Base-by-base conservation (phyloP, 2,888 invertebrate species). In the Alloplasta piceator region DNA sequence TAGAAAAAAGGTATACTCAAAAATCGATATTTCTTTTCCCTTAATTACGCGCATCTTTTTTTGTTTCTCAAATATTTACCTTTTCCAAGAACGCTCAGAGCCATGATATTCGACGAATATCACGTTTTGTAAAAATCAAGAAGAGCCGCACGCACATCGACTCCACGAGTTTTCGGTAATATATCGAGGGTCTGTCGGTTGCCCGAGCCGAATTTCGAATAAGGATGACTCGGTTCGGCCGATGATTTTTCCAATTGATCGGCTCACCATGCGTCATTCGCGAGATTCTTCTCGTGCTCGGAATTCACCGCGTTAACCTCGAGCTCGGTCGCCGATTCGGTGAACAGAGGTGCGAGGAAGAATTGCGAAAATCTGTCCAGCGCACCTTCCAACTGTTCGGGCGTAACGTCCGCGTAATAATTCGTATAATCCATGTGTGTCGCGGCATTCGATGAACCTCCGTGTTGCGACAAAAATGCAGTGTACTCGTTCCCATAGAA, bases 71-170 rank as follows among this genome's bases (percentile, higher is more conserved):
- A 6, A 43, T 63, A 84, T 89, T 85, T 86, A 96, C 97, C 96
- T 95, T 97, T 98, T 79, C 98, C 98, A 82, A 98, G 93, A 1
- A 99, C 95, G 70, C 96, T 95, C 7, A 99, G 93, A 3, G 96
- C 95, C 98, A 98, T 99, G 72, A 98, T 95, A 92, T 99, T 99
- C 0, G 99, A 94, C 0, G 99, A 99, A 93, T 99, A 99, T 96
- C 97, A 98, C 82, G 95, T 93, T 7, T 95, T 93, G 93, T 99
- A 98, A 92, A 99, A 99, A 87, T 97, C 95, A 0, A 99, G 93
- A 10, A 99, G 93, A 85, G 97, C 97, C 76, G 97, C 95, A 14
- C 99, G 94, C 2, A 98, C 96, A 91, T 98, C 95, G 10, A 98
- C 95, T n/a, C 96, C 96, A 84, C 95, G 95, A 76, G 95, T 93